Base-by-base conservation (phyloP, 2,888 invertebrate genomes). In the Caenorhabditis becei region DNA sequence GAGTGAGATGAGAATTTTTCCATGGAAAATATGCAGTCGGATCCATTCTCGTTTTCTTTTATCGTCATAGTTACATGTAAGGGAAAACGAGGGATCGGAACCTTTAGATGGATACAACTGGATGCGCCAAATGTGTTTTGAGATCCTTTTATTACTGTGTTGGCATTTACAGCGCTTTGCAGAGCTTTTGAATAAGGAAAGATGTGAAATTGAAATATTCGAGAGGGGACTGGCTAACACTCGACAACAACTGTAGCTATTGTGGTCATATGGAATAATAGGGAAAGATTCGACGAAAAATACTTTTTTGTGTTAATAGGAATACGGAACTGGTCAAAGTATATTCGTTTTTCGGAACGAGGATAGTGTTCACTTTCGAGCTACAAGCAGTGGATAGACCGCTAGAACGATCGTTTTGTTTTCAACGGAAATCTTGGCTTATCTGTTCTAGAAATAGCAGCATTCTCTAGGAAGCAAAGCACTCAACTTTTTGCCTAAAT, bases 11-110 rank as follows among this genome's bases (percentile, higher is more conserved):
- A 20, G 49, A 47, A 63, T 32, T 14, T 32, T 35, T 32, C 18
- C n/a, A 18, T 24, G 35, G 63, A 71, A 53, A 41, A 28, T 51
- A 41, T 51, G n/a, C 23, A 51, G 23, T 41, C 53, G 61, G 53
- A 54, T 67, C 41, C 41, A 41, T 41, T 41, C 14, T 32, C 10
- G n/a, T 28, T 32, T 54, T 24, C 35, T 26, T 35, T 28, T 24
- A 72, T 72, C 28, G 74, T 74, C 74, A 74, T 74, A 74, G 74
- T 41, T 65, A 74, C 74, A 14, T 23, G 61, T 8, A 53, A 23
- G 16, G 58, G n/a, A 16, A 20, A 54, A 51, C 23, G 37, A 32
- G 49, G 24, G 24, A 44, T 16, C 23, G 11, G 26, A 72, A 18
- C 11, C 23, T 20, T 49, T 59, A 10, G 47, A 28, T 11, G 26